Conservation (phyloP, 2,888 invertebrate genomes). For the Eristalis intricaria region DNA sequence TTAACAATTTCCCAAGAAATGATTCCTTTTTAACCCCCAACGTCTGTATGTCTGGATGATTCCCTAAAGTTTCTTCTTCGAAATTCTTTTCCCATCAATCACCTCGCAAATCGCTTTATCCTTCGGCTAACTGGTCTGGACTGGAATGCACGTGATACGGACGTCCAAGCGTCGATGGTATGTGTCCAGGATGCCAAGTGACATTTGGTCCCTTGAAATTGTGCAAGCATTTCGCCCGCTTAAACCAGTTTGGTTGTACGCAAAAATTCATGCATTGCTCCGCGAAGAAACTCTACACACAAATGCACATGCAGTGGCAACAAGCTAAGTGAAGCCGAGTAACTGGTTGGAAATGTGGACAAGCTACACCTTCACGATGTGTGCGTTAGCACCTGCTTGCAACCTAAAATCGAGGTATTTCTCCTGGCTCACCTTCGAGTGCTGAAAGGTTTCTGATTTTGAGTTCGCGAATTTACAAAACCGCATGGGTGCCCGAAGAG, state of each 20-base stretch:
- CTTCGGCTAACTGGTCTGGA: not conserved
- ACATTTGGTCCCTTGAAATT: not conserved
- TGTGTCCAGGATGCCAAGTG: not conserved
- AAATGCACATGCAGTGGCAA: not conserved
- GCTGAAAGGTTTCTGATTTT: constrained; percentile 1
- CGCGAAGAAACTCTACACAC: no score
- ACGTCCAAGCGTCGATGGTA: not conserved
- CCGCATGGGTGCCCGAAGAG: not conserved
- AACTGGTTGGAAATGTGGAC: not conserved
- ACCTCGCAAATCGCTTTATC: not conserved
- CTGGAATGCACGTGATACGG: no score
- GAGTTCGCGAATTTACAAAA: not conserved
- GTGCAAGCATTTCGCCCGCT: not conserved
- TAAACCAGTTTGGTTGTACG: not conserved
- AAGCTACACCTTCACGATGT: not conserved
- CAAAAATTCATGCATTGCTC: not conserved
- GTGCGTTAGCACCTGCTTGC: not conserved
- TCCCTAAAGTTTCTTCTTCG: not conserved
- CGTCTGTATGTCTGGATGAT: no score
- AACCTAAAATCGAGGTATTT: not conserved
- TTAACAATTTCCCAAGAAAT: no score
- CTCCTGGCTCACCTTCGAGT: constrained; percentile 2
- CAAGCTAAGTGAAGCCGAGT: not conserved
- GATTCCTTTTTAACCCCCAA: no score
- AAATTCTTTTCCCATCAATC: not conserved